Conservation (phyloP, 92 coral and sea anemone species). For the Micromussa lordhowensis region DNA sequence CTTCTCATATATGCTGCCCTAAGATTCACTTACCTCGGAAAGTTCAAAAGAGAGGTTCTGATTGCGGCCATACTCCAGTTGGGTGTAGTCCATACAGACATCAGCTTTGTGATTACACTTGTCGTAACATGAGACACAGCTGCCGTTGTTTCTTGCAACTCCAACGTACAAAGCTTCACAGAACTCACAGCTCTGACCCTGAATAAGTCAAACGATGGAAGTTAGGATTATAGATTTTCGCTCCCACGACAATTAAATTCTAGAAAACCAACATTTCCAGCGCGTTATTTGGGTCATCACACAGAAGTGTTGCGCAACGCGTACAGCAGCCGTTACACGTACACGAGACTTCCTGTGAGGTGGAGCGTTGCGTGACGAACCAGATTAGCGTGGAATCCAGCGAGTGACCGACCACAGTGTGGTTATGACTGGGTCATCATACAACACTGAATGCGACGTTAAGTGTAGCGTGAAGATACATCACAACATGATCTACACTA, state of each 20-base stretch:
- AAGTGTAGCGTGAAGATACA: too few relatives aligned
- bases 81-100: conserved; percentile 73
- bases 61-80: conserved; percentile 39
- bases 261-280: background rate
- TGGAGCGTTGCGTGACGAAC: background rate
- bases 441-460: too few relatives aligned
- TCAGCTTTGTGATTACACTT: conserved; percentile 79
- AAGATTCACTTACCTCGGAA: conserved; percentile 38
- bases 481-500: too few relatives aligned
- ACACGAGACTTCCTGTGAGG: background rate
- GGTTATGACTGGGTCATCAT: conserved; percentile 30
- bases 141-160: conserved; percentile 78
- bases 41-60: conserved; percentile 59
- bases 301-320: background rate
- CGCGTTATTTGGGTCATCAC: background rate
- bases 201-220: background rate
- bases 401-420: conserved; percentile 75
- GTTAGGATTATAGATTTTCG: background rate
- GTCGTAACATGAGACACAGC: conserved; percentile 79
- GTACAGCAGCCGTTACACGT: too few relatives aligned
- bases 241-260: too few relatives aligned
- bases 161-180: conserved; percentile 94
- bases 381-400: background rate
- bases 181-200: conserved; percentile 89
- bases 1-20: too few relatives aligned